Conservation (phyloP, 2,113 vertebrate genomes). For the Rhynchopsitta pachyrhyncha region DNA sequence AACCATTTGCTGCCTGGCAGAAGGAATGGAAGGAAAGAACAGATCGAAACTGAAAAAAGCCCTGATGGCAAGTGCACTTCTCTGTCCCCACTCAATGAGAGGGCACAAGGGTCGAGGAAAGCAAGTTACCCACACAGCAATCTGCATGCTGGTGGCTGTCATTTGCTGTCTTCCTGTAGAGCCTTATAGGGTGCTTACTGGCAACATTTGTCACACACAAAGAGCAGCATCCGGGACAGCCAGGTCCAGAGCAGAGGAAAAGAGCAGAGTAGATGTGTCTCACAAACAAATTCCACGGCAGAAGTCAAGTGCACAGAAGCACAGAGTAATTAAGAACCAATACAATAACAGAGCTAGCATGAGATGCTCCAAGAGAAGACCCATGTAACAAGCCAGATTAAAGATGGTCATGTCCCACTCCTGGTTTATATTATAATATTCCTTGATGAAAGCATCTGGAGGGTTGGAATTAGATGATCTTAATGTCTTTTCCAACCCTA, state of each 20-base stretch:
- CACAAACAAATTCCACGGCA: neutral
- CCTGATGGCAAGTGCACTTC: fast-evolving
- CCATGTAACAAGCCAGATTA: neutral
- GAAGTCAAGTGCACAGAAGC: neutral
- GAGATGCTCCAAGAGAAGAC: neutral
- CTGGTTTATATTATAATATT: neutral
- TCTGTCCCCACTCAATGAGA: neutral
- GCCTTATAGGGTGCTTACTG: neutral
- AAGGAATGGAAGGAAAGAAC: neutral
- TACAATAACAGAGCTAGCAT: neutral
- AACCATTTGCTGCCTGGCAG: fast-evolving
- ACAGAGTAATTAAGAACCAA: neutral
- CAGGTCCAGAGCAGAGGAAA: neutral
- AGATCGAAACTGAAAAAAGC: neutral
- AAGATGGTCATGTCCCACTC: neutral
- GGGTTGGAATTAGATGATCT: neutral
- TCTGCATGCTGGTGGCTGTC: fast-evolving
- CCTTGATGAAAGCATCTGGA: neutral
- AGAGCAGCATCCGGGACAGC: neutral
- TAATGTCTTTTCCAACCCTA: neutral
- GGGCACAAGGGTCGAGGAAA: neutral
- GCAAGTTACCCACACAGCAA: neutral
- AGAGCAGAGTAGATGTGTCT: neutral
- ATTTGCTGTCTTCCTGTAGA: neutral
- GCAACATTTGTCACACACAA: neutral